These are phyloP conservation scores for Myrmecobius fasciatus DNA, from an alignment of 2,113 vertebrate genomes.

Conservation along the genomic window DNA sequence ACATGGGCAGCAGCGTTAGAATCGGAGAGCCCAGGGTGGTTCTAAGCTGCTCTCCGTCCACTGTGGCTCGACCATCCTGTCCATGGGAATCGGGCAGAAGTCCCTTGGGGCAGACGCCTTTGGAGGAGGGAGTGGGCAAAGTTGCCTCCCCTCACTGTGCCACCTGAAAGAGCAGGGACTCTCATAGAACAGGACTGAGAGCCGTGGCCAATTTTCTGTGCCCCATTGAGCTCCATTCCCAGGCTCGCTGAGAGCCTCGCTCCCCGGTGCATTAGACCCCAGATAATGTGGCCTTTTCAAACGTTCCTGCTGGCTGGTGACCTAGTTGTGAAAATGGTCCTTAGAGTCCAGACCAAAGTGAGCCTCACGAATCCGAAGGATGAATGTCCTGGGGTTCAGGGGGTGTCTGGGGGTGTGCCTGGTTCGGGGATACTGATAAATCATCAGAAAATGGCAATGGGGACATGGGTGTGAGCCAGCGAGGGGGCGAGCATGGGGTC, in stretches of 20 bases:
- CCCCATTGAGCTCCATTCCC: not conserved
- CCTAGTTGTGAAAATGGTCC: accelerated
- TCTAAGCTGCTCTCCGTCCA: not conserved
- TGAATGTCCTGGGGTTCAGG: not conserved
- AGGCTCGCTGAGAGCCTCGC: not conserved
- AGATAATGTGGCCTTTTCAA: not conserved
- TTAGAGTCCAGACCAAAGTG: not conserved
- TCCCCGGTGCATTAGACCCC: not conserved
- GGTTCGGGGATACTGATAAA: not conserved
- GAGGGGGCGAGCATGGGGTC: too few relatives aligned
- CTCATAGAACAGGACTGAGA: not conserved
- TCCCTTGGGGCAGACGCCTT: not conserved
- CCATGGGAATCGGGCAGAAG: not conserved
- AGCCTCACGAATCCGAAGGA: not conserved
- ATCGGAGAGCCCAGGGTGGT: not conserved
- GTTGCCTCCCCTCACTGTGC: not conserved
- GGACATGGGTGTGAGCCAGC: accelerated
- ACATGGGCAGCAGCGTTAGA: not conserved
- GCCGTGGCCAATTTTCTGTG: too few relatives aligned
- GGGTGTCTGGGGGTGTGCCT: not conserved
- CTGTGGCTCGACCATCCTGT: not conserved
- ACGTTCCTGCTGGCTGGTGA: not conserved
- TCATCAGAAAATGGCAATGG: not conserved
- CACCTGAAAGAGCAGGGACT: not conserved
- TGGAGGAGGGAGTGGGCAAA: not conserved